Base-by-base conservation (phyloP, 1,140 invertebrate genomes). In the Diorhabda elongata region DNA sequence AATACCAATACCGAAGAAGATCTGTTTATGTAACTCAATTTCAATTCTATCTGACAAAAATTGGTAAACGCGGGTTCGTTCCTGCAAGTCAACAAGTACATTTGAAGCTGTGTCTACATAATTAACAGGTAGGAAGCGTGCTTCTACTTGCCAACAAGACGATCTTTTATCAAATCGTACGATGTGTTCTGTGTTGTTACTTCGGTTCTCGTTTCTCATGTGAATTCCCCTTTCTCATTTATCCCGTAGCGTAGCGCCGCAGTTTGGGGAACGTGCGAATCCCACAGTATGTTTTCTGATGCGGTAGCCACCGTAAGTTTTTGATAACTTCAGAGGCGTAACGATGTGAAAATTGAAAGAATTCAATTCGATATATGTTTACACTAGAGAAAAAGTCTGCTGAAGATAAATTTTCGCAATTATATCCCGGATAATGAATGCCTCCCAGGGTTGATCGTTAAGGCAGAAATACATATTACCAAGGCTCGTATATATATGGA, bases 241-340 rank as follows among this genome's bases (percentile, higher is more conserved):
- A 77, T 74, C 71, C 70, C 71, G 73, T 73, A 73, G 71, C 70
- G 73, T 76, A 75, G 75, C 73, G 73, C 71, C 73, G 71, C 71
- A 74, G 75, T 76, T 74, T 61, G 77, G 77, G 77, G 77, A 77
- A 76, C 74, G 73, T 69, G 58, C 57, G 64, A 44, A 72, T 78
- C 77, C 77, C 77, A 78, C 71, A 69, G 73, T 78, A 78, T 78
- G 77, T 78, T 78, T 78, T 73, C 75, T 78, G 76, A 78, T 78
- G 76, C 66, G 77, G 59, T 60, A 47, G 61, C 61, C 44, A 43
- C 11, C 44, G 61, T 44, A 44, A 62, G 42, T 62, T 62, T 62
- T 62, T 62, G 61, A 62, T 62, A 62, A 44, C 61, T 44, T 11
- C 61, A 44, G 61, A 11, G 44, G n/a, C 61, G 61, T 62, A 44